Evolutionary conservation across 1,140 invertebrate genomes (phyloP), one percentile per base, ranked within the genome.

Genomic region (Zaprionus nigranus): DNA sequence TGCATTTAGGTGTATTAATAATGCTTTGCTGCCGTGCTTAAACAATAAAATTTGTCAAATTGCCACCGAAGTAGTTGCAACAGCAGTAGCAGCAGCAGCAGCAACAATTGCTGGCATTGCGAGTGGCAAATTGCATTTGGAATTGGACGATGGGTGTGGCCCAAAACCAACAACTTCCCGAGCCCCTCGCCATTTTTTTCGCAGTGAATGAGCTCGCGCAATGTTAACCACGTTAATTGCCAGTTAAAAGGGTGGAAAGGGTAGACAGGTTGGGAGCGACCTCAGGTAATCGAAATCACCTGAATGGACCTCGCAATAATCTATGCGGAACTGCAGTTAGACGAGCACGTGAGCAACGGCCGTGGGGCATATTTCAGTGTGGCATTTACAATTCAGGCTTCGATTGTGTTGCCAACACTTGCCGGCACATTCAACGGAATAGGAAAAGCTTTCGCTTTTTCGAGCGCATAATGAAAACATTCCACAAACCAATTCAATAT

Each of bases 31-130:
- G 73, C 30, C 81, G 70, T 60, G 69, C 64, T 76, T 84, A 82
- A 87, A 84, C 85, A 87, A 87, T 87, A 75, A 88, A 84, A 87
- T 87, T 87, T 87, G 83, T 87, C 83, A 87, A 84, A 78, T 87
- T 87, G 84, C 83, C 83, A 87, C 83, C 61, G 85, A 49, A 61
- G 30, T 58, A 65, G 64, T 66, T 58, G 53, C 54, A 66, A 53
- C 13, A 43, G 40, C 38, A 40, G 26, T 17, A 43, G 40, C 38
- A 40, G 26, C 63, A 40, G 26, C 63, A 56, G 28, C 57, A 64
- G 43, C 64, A 62, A 63, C 74, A 73, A 46, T 87, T 80, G 73
- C 67, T 72, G 73, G 72, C 83, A 79, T 70, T 84, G 84, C 84
- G 70, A 81, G 70, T 87, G 84, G 85, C 84, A 88, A 88, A 88